Evolutionary conservation across 2,797 vertebrate species (phyloP).

Genomic region (Chelon auratus): DNA sequence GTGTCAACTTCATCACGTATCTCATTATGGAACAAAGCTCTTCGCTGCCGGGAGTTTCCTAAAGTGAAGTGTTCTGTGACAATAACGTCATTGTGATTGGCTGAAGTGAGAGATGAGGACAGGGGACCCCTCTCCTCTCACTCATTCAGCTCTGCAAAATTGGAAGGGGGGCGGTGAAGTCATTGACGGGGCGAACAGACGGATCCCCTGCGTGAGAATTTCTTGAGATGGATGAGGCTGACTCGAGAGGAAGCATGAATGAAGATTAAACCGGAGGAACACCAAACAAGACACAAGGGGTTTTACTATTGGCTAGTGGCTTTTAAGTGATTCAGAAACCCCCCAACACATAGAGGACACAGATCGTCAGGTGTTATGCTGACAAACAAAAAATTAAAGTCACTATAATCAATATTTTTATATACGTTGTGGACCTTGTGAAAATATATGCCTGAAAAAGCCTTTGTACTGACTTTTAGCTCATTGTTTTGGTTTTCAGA

Average conservation of each 20-base stretch:
- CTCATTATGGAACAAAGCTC: slow-evolving; percentile 4
- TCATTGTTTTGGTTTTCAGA: slow-evolving; percentile 8
- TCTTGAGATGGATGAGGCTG: slow-evolving; percentile 64
- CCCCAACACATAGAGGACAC: not conserved
- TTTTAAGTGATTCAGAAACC: slow-evolving; percentile 12
- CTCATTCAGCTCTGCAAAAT: slow-evolving; percentile 50
- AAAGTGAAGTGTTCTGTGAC: slow-evolving; percentile 46
- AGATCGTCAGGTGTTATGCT: not conserved
- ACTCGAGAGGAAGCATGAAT: slow-evolving; percentile 54
- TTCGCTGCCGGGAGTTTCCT: slow-evolving; percentile 31
- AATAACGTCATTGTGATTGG: slow-evolving; percentile 55
- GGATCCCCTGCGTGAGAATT: slow-evolving; percentile 66
- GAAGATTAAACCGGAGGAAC: slow-evolving; percentile 67
- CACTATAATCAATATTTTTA: not conserved
- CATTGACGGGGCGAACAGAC: slow-evolving; percentile 35
- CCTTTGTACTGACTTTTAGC: not conserved
- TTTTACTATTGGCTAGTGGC: slow-evolving; percentile 22
- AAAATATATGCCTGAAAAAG: not conserved
- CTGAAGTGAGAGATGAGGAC: slow-evolving; percentile 62
- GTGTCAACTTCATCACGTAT: not conserved
- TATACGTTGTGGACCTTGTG: not conserved
- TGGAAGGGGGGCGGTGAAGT: slow-evolving; percentile 23
- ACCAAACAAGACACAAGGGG: slow-evolving; percentile 20
- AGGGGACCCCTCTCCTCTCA: slow-evolving; percentile 38
- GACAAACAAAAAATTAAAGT: not conserved